phyloP scores from a whole-genome alignment of 2,888 invertebrate species.

The Cataglyphis cursor region DNA sequence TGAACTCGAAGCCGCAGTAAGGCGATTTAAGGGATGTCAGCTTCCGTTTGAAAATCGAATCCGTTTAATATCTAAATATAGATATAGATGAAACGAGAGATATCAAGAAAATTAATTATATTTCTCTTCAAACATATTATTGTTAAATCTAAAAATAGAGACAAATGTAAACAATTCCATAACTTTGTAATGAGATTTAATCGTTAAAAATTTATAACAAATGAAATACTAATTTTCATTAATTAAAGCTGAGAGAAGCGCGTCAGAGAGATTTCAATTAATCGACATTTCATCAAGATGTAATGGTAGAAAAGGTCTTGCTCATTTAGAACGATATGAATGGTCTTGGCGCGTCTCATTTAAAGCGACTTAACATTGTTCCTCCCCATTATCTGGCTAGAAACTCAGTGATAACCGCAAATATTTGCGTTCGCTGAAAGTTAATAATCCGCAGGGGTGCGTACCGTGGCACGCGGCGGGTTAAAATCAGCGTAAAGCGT shows the following conservation, averaged over 20 bases:
- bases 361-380: constrained; percentile 36
- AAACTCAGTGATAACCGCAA: constrained; percentile 32
- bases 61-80: constrained; percentile 28
- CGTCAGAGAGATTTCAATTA: neutral
- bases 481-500: constrained; percentile 34
- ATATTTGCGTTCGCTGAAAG: constrained; percentile 44
- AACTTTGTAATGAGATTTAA: neutral
- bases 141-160: neutral
- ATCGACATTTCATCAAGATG: neutral
- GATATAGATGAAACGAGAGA: neutral
- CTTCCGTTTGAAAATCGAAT: constrained; percentile 17
- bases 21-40: constrained; percentile 32
- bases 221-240: no score
- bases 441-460: constrained; percentile 36
- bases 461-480: constrained; percentile 15
- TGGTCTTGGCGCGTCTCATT: neutral
- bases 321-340: neutral
- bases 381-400: neutral
- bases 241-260: neutral
- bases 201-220: neutral
- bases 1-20: constrained; percentile 36
- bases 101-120: neutral
- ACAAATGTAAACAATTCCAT: neutral
- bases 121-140: neutral
- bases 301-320: neutral